These are phyloP conservation scores for Paratilapia polleni DNA, from an alignment of 2,113 vertebrate genomes.

Conservation along the genomic window DNA sequence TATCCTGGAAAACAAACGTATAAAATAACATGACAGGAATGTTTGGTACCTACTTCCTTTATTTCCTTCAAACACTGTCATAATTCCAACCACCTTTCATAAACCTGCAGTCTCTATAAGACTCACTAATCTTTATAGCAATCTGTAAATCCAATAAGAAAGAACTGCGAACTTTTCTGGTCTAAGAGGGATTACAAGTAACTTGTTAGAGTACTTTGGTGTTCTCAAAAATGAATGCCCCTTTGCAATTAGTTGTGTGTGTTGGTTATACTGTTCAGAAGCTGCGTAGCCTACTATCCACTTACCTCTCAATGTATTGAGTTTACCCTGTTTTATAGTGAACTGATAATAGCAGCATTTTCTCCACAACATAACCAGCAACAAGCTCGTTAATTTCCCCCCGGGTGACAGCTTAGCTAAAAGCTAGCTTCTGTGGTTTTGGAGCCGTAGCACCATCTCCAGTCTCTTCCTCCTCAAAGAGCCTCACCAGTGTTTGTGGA, in stretches of 20 bases:
- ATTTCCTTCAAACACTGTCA: not conserved
- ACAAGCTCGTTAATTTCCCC: not conserved
- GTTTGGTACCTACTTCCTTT: not conserved
- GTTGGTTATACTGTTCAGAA: not conserved
- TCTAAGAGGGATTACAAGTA: not conserved
- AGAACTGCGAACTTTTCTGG: not conserved
- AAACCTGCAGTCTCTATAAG: not conserved
- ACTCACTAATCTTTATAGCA: not conserved
- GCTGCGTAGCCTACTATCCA: not conserved
- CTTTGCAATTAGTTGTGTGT: not conserved
- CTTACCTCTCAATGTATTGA: not conserved
- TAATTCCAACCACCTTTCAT: not conserved
- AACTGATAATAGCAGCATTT: not conserved
- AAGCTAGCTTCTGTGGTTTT: not conserved
- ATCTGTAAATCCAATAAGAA: constrained; percentile 14
- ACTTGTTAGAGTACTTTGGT: not conserved
- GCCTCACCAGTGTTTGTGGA: not conserved
- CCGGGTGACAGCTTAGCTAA: not conserved
- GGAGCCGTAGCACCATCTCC: not conserved
- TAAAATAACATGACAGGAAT: not conserved
- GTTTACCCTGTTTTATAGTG: not conserved
- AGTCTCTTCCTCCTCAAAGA: not conserved
- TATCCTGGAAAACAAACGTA: not conserved
- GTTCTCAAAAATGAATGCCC: not conserved
- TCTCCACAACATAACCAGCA: not conserved